These are phyloP conservation scores for Neogobius melanostomus DNA, from an alignment of 2,113 vertebrate species.

Conservation along the genomic window DNA sequence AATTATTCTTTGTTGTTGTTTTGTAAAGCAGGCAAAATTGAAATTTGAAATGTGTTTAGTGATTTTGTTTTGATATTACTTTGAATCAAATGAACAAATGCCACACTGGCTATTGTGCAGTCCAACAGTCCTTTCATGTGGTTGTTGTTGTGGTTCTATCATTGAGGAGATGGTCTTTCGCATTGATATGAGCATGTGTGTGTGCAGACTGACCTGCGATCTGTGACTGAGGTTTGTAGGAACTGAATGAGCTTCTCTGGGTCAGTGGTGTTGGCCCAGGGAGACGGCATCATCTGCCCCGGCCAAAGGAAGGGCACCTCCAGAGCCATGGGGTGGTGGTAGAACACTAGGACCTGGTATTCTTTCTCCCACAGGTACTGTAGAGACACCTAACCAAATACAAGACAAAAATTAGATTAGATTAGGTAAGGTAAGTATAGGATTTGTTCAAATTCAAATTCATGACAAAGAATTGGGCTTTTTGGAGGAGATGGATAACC, in stretches of 20 bases:
- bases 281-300: conserved; percentile 97
- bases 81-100: too few species aligned
- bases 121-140: neutral
- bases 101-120: neutral
- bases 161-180: neutral
- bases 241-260: conserved; percentile 96
- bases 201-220: conserved; percentile 77
- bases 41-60: too few species aligned
- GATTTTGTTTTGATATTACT: too few species aligned
- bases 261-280: conserved; percentile 97
- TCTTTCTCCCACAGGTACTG: conserved; percentile 97
- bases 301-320: conserved; percentile 97
- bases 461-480: too few species aligned
- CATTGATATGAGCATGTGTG: neutral
- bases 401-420: neutral
- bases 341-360: conserved; percentile 95
- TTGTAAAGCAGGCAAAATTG: too few species aligned
- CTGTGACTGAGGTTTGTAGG: conserved; percentile 90
- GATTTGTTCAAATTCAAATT: too few species aligned
- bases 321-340: conserved; percentile 93
- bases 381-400: conserved; percentile 78
- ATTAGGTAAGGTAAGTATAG: too few species aligned
- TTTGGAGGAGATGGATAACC: too few species aligned
- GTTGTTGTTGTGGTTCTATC: neutral
- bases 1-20: too few species aligned